Conservation (phyloP, 1,140 invertebrate species). For the Drosophila subobscura region DNA sequence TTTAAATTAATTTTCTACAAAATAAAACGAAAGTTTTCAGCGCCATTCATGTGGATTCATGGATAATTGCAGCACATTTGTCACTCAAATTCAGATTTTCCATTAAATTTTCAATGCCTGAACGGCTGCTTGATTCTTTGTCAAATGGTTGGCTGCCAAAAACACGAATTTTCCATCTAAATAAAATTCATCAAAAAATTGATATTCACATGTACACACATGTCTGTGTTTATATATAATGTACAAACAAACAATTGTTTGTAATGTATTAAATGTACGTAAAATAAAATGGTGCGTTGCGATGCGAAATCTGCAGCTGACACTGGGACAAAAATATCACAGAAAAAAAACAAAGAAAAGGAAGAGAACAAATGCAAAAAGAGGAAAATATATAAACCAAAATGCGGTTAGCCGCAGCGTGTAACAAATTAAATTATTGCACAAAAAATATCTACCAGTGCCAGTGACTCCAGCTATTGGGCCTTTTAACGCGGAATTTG, state of each 20-base stretch:
- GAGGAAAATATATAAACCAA: slow-evolving; percentile 21
- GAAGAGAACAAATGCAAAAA: slow-evolving; percentile 41
- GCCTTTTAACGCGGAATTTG: not conserved
- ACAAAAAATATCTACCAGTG: slow-evolving; percentile 14
- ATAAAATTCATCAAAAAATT: slow-evolving; percentile 34
- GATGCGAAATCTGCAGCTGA: slow-evolving; percentile 55
- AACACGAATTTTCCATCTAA: slow-evolving; percentile 19
- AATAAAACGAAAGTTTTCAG: slow-evolving; percentile 20
- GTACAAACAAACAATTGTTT: slow-evolving; percentile 29
- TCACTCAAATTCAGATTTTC: slow-evolving; percentile 3
- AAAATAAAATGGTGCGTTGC: slow-evolving; percentile 30
- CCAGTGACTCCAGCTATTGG: not conserved
- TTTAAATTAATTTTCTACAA: slow-evolving; percentile 72
- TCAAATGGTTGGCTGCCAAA: slow-evolving; percentile 26
- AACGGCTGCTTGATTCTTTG: slow-evolving; percentile 10
- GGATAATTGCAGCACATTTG: slow-evolving; percentile 10
- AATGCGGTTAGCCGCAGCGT: slow-evolving; percentile 66
- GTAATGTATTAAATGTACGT: slow-evolving; percentile 16
- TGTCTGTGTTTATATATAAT: too few relatives aligned
- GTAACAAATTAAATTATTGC: slow-evolving; percentile 71
- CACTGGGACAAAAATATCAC: slow-evolving; percentile 39
- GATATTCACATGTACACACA: slow-evolving; percentile 33
- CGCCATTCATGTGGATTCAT: not conserved
- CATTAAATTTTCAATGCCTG: slow-evolving; percentile 9
- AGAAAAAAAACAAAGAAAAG: slow-evolving; percentile 26